Conservation (phyloP, 2,888 invertebrate genomes). For the Cataglyphis albicans region DNA sequence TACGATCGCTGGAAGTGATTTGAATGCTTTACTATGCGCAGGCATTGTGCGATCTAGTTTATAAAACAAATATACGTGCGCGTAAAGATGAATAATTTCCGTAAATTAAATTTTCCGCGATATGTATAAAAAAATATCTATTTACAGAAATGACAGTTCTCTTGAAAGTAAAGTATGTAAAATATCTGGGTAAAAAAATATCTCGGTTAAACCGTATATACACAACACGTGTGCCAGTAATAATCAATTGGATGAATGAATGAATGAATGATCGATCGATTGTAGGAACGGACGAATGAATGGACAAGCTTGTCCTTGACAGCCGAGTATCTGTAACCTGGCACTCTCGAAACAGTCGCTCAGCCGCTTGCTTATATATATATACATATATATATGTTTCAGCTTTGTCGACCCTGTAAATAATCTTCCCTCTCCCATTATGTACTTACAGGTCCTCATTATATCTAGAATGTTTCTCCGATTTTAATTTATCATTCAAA, state of each 20-base stretch:
- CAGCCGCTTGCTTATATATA: conserved; percentile 49
- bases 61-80: conserved; percentile 46
- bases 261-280: conserved; percentile 63
- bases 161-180: not conserved
- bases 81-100: not conserved
- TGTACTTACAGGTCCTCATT: not conserved
- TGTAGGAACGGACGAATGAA: conserved; percentile 67
- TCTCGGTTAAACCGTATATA: conserved; percentile 3
- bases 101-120: not conserved
- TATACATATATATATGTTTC: conserved; percentile 18
- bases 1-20: conserved; percentile 66
- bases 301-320: conserved; percentile 72
- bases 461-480: not conserved
- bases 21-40: conserved; percentile 66
- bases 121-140: not conserved
- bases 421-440: conserved; percentile 40
- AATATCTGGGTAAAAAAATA: conserved; percentile 9
- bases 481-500: not conserved
- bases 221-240: not conserved
- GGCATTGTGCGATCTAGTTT: conserved; percentile 30
- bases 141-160: not conserved
- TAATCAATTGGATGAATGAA: conserved; percentile 30
- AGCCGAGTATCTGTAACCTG: conserved; percentile 69
- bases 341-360: conserved; percentile 67
- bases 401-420: conserved; percentile 56